Conservation (phyloP, 2,797 vertebrate species). For the Emys orbicularis region DNA sequence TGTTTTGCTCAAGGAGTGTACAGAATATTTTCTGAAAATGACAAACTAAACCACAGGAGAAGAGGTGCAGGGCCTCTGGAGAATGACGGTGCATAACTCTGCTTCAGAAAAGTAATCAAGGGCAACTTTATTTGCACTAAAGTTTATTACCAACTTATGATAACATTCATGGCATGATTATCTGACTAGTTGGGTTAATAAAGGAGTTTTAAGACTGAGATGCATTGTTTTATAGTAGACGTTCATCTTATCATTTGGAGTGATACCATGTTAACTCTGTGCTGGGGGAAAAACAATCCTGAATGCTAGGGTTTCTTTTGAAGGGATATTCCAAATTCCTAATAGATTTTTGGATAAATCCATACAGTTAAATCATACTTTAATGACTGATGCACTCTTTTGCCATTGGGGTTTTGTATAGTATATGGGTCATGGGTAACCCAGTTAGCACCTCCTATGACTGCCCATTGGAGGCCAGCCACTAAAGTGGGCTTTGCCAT, state of each 20-base stretch:
- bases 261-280: not conserved
- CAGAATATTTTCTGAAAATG: not conserved
- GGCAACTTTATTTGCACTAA: not conserved
- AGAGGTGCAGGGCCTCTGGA: not conserved
- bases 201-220: not conserved
- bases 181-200: not conserved
- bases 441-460: not conserved
- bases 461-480: not conserved
- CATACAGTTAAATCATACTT: not conserved
- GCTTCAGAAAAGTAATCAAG: not conserved
- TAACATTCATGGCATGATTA: not conserved
- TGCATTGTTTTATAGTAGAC: fast-evolving
- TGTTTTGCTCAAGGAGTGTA: not conserved
- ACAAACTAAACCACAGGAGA: not conserved
- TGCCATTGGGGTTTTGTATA: no score
- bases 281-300: not conserved
- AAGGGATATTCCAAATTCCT: not conserved
- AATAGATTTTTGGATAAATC: not conserved
- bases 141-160: not conserved
- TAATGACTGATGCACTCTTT: not conserved
- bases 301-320: not conserved
- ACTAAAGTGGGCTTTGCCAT: fast-evolving
- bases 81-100: not conserved
- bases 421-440: not conserved
- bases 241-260: not conserved